These are phyloP conservation scores for Odocoileus hemionus DNA, from an alignment of 2,113 vertebrate species.

Conservation along the genomic window DNA sequence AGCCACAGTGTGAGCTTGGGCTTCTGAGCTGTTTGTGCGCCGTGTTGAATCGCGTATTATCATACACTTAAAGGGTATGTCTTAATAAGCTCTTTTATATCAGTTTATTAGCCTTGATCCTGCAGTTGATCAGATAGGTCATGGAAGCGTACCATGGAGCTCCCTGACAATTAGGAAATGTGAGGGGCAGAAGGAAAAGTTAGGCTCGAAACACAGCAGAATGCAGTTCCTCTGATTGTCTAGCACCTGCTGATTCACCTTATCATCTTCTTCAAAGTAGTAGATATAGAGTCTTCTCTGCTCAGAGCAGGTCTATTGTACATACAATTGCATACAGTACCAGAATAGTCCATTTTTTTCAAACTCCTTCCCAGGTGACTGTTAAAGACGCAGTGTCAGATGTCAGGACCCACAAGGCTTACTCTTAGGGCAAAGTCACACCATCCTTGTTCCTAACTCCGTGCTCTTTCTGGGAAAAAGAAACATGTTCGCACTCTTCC, in stretches of 20 bases:
- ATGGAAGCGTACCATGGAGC: neutral
- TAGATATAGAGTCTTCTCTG: neutral
- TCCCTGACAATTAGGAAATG: neutral
- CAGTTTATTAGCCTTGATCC: constrained; percentile 41
- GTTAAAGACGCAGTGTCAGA: neutral
- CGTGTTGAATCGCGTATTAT: neutral
- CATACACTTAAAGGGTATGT: constrained; percentile 45
- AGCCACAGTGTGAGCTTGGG: constrained; percentile 22
- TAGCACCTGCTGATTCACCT: neutral
- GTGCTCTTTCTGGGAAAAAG: neutral
- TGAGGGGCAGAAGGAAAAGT: neutral
- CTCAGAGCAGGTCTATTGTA: neutral
- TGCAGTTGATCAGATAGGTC: constrained; percentile 7
- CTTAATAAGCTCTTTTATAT: constrained; percentile 52
- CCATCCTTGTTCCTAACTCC: neutral
- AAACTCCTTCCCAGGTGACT: neutral
- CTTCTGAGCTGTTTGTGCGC: constrained; percentile 15
- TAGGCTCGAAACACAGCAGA: neutral
- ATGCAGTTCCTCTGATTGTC: neutral
- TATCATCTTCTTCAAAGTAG: constrained; percentile 38
- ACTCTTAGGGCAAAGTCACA: neutral
- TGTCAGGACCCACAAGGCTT: no score
- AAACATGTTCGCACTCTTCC: neutral
- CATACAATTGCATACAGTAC: neutral
- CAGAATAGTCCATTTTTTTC: neutral